Percentiles rank a stretch among this genome's conserved stretches.
Conservation (phyloP, 2,888 invertebrate species). For the Salticus scenicus region DNA sequence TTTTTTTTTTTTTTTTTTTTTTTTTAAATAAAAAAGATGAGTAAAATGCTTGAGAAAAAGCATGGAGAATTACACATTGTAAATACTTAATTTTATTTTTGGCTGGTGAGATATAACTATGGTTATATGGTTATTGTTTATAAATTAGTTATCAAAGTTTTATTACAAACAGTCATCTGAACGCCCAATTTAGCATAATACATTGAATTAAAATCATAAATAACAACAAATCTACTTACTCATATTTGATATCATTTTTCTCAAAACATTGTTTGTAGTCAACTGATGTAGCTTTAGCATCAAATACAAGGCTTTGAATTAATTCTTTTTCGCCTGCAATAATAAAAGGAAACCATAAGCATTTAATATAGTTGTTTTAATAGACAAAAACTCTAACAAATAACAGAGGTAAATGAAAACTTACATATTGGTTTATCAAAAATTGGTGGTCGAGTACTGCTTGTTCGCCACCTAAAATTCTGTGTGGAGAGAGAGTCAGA, state of each 20-base stretch:
- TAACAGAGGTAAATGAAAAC: conserved; percentile 2
- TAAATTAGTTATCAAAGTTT: too few species aligned
- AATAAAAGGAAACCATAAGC: neutral
- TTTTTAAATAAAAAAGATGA: too few species aligned
- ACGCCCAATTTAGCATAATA: too few species aligned
- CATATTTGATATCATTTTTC: conserved; percentile 46
- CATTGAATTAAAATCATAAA: neutral
- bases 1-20: too few species aligned
- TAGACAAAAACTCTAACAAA: too few species aligned
- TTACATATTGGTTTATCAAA: conserved; percentile 71
- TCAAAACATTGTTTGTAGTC: conserved; percentile 65
- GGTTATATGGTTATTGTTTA: too few species aligned
- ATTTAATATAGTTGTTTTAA: neutral
- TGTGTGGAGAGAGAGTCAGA: conserved; percentile 64
- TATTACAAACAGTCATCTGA: too few species aligned
- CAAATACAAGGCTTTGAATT: conserved; percentile 89
- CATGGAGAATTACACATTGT: too few species aligned
- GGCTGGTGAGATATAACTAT: too few species aligned
- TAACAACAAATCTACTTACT: conserved; percentile 55
- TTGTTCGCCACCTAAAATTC: conserved; percentile 71
- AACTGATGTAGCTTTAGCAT: conserved; percentile 89
- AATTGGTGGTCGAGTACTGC: conserved; percentile 71
- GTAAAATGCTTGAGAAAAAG: too few species aligned
- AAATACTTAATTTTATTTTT: too few species aligned
- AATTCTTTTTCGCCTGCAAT: conserved; percentile 87